A percentile compares a stretch with the other conserved stretches of the same genome.
Evolutionary conservation across 2,797 vertebrate species (phyloP).

Genomic region (Cirrhinus molitorella): DNA sequence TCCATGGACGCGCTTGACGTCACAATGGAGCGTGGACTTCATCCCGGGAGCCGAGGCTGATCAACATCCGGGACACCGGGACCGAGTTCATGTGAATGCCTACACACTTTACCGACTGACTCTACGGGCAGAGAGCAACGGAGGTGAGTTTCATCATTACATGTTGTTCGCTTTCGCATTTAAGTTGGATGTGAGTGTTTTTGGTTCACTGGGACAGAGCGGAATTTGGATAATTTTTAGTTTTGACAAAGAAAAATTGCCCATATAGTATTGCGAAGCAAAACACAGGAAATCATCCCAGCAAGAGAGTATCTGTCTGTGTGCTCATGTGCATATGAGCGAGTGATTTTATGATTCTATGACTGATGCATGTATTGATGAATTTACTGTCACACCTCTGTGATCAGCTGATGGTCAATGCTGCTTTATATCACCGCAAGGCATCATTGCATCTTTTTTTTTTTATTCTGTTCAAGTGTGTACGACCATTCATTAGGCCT

Average conservation of each 20-base stretch:
- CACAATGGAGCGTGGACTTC: slow-evolving; percentile 70
- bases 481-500: neutral
- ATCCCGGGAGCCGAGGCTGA: slow-evolving; percentile 71
- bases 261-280: neutral
- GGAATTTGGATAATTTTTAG: neutral
- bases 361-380: neutral
- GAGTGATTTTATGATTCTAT: neutral
- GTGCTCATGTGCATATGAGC: neutral
- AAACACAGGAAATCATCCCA: neutral
- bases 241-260: neutral
- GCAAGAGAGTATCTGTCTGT: neutral
- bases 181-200: neutral
- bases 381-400: neutral
- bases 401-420: neutral
- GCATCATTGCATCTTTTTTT: neutral
- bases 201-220: neutral
- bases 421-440: neutral
- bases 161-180: neutral
- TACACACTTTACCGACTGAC: slow-evolving; percentile 36
- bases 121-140: slow-evolving; percentile 1
- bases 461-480: neutral
- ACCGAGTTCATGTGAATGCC: slow-evolving; percentile 50
- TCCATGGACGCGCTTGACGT: slow-evolving; percentile 69
- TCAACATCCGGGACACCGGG: slow-evolving; percentile 65
- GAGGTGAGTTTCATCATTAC: slow-evolving; percentile 31